Evolutionary conservation across 2,888 invertebrate species (phyloP), one percentile per base, ranked within the genome.

Genomic region (Spodoptera littoralis): DNA sequence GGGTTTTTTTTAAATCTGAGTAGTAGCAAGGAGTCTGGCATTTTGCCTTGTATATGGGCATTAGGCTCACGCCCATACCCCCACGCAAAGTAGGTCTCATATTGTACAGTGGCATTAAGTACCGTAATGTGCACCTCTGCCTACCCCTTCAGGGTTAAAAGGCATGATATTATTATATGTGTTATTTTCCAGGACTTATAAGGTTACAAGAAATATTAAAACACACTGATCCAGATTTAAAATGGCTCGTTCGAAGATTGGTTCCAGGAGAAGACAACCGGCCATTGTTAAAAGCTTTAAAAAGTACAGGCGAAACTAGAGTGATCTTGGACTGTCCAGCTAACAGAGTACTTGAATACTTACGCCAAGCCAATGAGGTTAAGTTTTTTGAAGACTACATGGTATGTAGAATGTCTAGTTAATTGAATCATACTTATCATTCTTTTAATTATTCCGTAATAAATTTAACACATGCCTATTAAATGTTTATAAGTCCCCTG

Each of bases 331-430:
- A 98, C 84, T 97, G 98, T 80, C 95, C 96, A 0, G 91, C 96
- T 0, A 96, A 97, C 9, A 96, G 96, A 81, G 94, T 98, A 12
- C 82, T 96, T 1, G 92, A 95, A 2, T 95, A 98, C 52, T 86
- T 98, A 24, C 95, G 95, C 49, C 97, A 98, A 89, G 98, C 98
- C 0, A 96, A 96, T 74, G 97, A 98, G 88, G 96, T 98, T 12
- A 97, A 97, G 77, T 96, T 98, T 91, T 95, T 98, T 86, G 97
- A 97, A 65, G 97, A 97, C 82, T 97, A 98, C 87, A 97, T 98
- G 95, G 96, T 96, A 82, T 67, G 74, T 45, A 18, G 6, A 18
- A 12, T 36, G 9, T 36, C 9, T 8, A 27, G 3, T 27, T 27
- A 27, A 2, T 4, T 27, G 5, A 27, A 27, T 4, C 4, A 27